These are phyloP conservation scores for Mus caroli DNA, from an alignment of 2,797 vertebrate species.

Conservation along the genomic window DNA sequence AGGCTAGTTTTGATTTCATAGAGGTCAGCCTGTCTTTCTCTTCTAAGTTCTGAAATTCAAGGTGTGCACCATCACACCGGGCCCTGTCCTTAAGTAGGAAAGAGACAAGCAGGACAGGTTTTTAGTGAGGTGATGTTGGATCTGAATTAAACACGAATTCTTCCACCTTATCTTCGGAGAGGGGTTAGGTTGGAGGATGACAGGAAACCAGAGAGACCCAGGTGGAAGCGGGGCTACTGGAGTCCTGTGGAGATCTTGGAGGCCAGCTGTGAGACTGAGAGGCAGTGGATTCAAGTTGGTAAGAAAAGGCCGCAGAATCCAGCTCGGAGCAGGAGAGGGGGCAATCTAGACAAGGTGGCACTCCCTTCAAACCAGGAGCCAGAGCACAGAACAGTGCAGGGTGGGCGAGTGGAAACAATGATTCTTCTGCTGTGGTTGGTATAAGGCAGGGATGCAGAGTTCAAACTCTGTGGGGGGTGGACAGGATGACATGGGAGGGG, in stretches of 20 bases:
- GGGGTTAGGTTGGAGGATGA: not conserved
- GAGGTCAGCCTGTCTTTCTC: not conserved
- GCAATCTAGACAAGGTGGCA: not conserved
- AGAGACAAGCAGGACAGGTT: not conserved
- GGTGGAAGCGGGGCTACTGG: not conserved
- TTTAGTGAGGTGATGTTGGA: not conserved
- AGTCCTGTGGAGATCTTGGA: not conserved
- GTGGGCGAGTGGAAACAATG: not conserved
- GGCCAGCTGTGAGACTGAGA: not conserved
- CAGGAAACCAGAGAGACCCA: not conserved
- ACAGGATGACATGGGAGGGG: not conserved
- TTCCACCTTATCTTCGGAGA: not conserved
- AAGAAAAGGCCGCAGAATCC: not conserved
- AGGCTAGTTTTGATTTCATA: not conserved
- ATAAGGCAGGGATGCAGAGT: not conserved
- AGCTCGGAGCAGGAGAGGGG: not conserved
- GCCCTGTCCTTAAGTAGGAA: not conserved
- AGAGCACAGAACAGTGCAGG: not conserved
- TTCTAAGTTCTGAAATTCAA: not conserved
- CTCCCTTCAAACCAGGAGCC: not conserved
- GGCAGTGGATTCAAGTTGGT: not conserved
- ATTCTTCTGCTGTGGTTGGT: fast-evolving
- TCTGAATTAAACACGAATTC: not conserved
- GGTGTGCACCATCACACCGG: not conserved
- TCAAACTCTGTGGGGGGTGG: too few species aligned